A percentile compares a stretch with the other conserved stretches of the same genome.
phyloP scores from a whole-genome alignment of 2,888 invertebrate genomes.

The Tenthredo amoena region DNA sequence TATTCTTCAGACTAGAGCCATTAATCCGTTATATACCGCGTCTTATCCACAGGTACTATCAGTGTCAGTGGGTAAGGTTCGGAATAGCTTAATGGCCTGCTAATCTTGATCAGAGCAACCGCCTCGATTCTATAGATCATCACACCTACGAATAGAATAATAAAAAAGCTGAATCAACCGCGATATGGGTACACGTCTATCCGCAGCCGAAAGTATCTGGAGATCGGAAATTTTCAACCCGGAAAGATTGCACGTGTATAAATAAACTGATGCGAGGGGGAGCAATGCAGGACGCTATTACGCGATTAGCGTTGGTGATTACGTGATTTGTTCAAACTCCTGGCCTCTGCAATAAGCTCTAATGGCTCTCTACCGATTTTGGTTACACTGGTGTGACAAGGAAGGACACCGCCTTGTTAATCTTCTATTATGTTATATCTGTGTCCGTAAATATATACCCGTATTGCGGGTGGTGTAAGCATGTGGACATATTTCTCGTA shows the following conservation, averaged over 20 bases:
- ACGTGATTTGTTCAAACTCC: slow-evolving; percentile 17
- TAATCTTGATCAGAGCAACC: slow-evolving; percentile 15
- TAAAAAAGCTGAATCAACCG: neutral
- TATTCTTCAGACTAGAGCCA: neutral
- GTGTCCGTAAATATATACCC: neutral
- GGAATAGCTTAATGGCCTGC: slow-evolving; percentile 16
- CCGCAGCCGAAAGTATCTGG: neutral
- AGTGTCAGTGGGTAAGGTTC: slow-evolving; percentile 27
- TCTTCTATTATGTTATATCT: neutral
- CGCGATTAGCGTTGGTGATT: slow-evolving; percentile 38
- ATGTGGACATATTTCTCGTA: neutral
- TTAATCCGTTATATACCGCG: neutral
- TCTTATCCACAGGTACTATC: slow-evolving; percentile 11
- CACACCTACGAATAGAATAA: neutral
- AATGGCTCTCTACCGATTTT: neutral
- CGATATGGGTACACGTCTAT: neutral
- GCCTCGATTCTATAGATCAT: neutral
- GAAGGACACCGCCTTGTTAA: neutral
- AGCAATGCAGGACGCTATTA: slow-evolving; percentile 38
- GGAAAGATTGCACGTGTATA: slow-evolving; percentile 17
- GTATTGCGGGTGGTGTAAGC: neutral
- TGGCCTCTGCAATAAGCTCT: neutral
- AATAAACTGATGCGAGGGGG: neutral
- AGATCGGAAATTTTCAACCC: neutral
- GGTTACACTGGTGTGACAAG: neutral